These are phyloP conservation scores for Nothoprocta perdicaria DNA, from an alignment of 2,113 vertebrate genomes.

Conservation along the genomic window DNA sequence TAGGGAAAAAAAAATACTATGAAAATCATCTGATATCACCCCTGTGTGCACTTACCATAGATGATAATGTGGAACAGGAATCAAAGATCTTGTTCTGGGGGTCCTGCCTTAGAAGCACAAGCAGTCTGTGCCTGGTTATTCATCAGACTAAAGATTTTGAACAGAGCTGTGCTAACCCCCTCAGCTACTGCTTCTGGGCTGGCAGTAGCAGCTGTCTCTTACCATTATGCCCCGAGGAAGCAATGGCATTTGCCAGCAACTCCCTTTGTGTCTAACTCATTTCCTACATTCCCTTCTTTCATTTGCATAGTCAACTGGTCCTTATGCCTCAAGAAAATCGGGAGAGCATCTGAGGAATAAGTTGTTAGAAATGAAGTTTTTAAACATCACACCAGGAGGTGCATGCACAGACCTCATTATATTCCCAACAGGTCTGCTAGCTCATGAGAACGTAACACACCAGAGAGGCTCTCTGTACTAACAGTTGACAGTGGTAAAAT, in stretches of 20 bases:
- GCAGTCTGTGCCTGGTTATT: constrained; percentile 31
- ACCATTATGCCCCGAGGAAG: constrained; percentile 75
- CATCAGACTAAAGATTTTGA: constrained; percentile 55
- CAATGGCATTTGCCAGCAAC: constrained; percentile 71
- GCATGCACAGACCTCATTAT: constrained; percentile 62
- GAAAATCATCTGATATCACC: not conserved
- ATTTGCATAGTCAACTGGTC: constrained; percentile 77
- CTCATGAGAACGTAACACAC: constrained; percentile 59
- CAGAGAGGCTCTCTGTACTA: constrained; percentile 40
- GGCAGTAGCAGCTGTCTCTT: constrained; percentile 75
- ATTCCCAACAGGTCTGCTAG: constrained; percentile 68
- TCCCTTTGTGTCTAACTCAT: constrained; percentile 74
- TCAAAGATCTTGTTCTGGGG: not conserved
- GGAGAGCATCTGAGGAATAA: constrained; percentile 69
- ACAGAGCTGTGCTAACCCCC: constrained; percentile 41
- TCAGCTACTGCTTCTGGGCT: constrained; percentile 59
- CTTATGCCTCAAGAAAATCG: constrained; percentile 70
- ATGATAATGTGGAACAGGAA: not conserved
- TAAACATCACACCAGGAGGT: constrained; percentile 68
- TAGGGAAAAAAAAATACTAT: not conserved
- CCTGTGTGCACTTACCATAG: not conserved
- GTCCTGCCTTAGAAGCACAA: not conserved
- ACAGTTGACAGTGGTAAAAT: constrained; percentile 49
- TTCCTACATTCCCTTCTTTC: constrained; percentile 65
- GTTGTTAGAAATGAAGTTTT: constrained; percentile 70